Percentiles rank a stretch among this genome's conserved stretches.
These are phyloP conservation scores for Leucozona laternaria DNA, from an alignment of 2,888 invertebrate species.

Conservation along the genomic window DNA sequence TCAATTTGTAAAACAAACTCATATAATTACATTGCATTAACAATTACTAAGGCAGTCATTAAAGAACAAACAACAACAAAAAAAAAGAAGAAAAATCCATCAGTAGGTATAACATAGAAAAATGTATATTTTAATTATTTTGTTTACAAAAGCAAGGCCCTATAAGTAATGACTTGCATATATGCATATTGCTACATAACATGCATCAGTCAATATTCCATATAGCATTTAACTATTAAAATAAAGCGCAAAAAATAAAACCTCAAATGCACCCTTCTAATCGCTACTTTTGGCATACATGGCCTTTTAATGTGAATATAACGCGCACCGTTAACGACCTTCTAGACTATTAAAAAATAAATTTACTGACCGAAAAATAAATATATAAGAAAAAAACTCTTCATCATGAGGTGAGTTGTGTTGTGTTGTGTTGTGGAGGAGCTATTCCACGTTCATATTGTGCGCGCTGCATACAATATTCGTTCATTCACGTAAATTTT, in stretches of 20 bases:
- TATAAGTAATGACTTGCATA: background rate
- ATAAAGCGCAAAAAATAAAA: background rate
- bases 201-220: background rate
- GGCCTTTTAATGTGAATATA: constrained; percentile 56
- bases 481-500: constrained; percentile 50
- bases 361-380: constrained; percentile 50
- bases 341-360: constrained; percentile 59
- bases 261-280: constrained; percentile 3
- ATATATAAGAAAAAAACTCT: background rate
- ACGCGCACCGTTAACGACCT: constrained; percentile 64
- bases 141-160: background rate
- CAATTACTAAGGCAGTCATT: background rate
- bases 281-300: constrained; percentile 16
- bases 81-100: background rate
- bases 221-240: background rate
- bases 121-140: constrained; percentile 5
- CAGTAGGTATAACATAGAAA: background rate
- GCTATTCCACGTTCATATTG: background rate
- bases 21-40: background rate
- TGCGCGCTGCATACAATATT: constrained; percentile 7
- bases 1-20: constrained; percentile 6
- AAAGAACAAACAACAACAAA: background rate
- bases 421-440: background rate
- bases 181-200: constrained; percentile 4
- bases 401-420: background rate